These are phyloP conservation scores for Pseudobourletiella spinata DNA, from an alignment of 1,140 invertebrate genomes.

Conservation along the genomic window DNA sequence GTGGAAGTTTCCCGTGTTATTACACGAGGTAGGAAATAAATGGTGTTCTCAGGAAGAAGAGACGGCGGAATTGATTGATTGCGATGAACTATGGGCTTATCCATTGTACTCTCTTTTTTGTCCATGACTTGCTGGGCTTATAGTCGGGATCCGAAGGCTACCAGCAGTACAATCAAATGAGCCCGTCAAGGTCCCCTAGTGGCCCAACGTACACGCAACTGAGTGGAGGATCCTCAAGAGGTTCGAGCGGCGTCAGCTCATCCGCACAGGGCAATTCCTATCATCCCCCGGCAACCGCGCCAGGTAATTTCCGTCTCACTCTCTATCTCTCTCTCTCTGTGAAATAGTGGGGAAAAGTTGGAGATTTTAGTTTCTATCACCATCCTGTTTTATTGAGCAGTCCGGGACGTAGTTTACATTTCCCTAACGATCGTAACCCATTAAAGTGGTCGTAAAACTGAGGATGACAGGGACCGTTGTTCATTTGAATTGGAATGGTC, in stretches of 20 bases:
- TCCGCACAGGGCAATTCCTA: slow-evolving; percentile 29
- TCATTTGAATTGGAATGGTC: too few relatives aligned
- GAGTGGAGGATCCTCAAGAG: slow-evolving; percentile 49
- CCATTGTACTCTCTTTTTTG: not conserved
- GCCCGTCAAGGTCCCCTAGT: slow-evolving; percentile 67
- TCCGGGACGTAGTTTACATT: too few relatives aligned
- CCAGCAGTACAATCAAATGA: slow-evolving; percentile 63
- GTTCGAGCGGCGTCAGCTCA: slow-evolving; percentile 36
- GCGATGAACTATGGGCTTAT: not conserved
- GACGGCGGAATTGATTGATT: too few relatives aligned
- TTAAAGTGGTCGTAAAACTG: not conserved
- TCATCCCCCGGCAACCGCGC: slow-evolving; percentile 38
- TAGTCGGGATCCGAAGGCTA: slow-evolving; percentile 53
- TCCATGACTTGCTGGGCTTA: slow-evolving; percentile 15
- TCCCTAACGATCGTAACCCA: not conserved
- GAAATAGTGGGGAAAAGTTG: not conserved
- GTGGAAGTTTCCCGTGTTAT: too few relatives aligned
- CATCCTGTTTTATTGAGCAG: slow-evolving; percentile 1
- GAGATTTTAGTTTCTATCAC: not conserved
- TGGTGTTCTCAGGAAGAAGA: too few relatives aligned
- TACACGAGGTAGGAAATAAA: too few relatives aligned
- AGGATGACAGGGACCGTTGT: too few relatives aligned
- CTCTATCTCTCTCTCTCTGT: not conserved
- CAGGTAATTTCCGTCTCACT: slow-evolving; percentile 12
- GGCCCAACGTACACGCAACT: slow-evolving; percentile 79